A percentile compares a stretch with the other conserved stretches of the same genome.
Evolutionary conservation across 2,113 vertebrate species (phyloP).

Genomic region (Recurvirostra avosetta): DNA sequence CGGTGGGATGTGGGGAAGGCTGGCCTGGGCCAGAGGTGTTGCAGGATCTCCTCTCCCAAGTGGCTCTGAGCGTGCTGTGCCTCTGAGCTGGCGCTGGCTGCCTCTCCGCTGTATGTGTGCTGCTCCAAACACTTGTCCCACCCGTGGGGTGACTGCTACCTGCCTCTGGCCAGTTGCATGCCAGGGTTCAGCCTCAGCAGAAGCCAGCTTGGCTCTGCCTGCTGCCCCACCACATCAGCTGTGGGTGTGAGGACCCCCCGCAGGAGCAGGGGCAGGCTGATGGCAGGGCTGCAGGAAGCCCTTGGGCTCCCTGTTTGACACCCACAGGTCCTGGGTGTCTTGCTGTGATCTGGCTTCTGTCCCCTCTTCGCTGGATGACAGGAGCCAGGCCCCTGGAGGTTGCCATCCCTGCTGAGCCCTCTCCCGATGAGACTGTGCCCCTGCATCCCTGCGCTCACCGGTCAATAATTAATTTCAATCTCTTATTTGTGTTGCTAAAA

Average conservation of each 20-base stretch:
- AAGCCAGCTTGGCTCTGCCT: background rate
- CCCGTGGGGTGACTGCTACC: background rate
- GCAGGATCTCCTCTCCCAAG: background rate
- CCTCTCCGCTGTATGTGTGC: background rate
- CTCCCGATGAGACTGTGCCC: background rate
- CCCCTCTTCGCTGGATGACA: background rate
- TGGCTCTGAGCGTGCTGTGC: background rate
- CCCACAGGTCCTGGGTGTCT: background rate
- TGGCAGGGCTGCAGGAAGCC: background rate
- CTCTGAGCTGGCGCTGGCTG: background rate
- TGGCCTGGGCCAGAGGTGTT: background rate
- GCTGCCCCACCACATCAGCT: background rate
- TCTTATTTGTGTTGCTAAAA: constrained; percentile 21
- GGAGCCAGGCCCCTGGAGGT: background rate
- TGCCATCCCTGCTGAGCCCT: background rate
- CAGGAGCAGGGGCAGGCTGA: background rate
- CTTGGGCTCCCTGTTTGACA: background rate
- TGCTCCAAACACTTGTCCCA: background rate
- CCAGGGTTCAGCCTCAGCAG: background rate
- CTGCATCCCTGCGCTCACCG: background rate
- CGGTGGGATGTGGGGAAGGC: accelerated
- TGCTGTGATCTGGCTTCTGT: background rate
- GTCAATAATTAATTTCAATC: constrained; percentile 18
- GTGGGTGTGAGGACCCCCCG: background rate
- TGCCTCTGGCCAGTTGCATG: background rate